These are phyloP conservation scores for Lepisosteus osseus DNA, from an alignment of 2,113 vertebrate species.

Conservation along the genomic window DNA sequence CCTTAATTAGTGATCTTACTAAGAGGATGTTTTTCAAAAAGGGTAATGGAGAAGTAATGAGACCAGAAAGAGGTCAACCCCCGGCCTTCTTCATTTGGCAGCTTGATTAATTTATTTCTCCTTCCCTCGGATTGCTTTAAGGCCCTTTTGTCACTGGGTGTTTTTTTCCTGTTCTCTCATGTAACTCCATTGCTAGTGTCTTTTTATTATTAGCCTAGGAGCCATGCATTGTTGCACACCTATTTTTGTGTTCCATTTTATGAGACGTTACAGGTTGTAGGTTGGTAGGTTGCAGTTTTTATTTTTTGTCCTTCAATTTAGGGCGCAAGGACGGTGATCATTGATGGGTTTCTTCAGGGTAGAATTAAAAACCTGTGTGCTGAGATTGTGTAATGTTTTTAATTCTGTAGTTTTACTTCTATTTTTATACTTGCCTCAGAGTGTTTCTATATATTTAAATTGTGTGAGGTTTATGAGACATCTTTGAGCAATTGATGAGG, in stretches of 20 bases:
- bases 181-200: constrained; percentile 49
- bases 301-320: not conserved
- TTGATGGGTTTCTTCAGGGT: not conserved
- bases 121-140: constrained; percentile 76
- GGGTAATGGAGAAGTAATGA: constrained; percentile 84
- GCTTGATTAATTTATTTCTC: constrained; percentile 93
- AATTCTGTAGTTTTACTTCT: not conserved
- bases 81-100: constrained; percentile 80
- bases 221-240: constrained; percentile 12
- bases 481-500: not conserved
- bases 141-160: constrained; percentile 75
- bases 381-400: not conserved
- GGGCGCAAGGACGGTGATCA: not conserved
- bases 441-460: not conserved
- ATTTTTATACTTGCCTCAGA: not conserved
- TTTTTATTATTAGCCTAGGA: constrained; percentile 35
- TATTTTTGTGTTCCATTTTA: constrained; percentile 14
- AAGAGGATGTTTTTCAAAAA: constrained; percentile 82
- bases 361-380: not conserved
- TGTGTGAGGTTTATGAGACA: not conserved
- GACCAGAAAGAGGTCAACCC: constrained; percentile 84
- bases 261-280: not conserved
- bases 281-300: not conserved
- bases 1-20: constrained; percentile 89
- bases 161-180: constrained; percentile 51